Base-by-base conservation (phyloP, 2,888 invertebrate genomes). In the Biston betularia region DNA sequence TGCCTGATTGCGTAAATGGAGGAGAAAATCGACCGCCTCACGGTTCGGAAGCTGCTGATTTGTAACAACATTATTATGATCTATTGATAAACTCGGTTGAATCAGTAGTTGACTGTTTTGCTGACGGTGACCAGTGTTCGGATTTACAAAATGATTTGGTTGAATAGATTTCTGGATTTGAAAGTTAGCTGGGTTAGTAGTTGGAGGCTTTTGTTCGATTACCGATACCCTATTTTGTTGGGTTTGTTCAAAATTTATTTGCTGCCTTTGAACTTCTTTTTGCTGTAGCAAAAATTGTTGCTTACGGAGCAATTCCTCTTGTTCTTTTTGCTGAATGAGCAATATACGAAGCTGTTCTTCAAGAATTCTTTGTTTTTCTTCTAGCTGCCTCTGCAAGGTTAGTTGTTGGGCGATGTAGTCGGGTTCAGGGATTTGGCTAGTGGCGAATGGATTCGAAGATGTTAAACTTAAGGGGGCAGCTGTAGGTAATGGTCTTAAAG, bases 321-420 rank as follows among this genome's bases (percentile, higher is more conserved):
- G 96, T 77, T 96, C 96, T 62, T 94, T 92, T 74, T 96, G 96
- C 78, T 96, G 96, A 60, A 95, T 85, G 78, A 96, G 96, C 45
- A 97, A 85, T 65, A 95, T 89, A 11, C 94, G 94, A 56, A 97
- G 94, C 82, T 97, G 96, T 72, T 96, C 95, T 81, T 97, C 97
- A 14, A 97, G 84, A 44, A 95, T 88, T 68, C 94, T 94, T 79
- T 97, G 96, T 66, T 96, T 96, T 79, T 95, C 95, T 81, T 96
- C 95, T 34, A 96, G 80, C 75, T 94, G 93, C 72, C 87, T 92
- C 70, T 94, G 92, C 52, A 93, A 80, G 15, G 77, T 69, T 46
- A 92, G 74, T 71, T 94, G 94, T 68, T 92, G 90, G 65, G 75
- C 86, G 14, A 92, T 83, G 71, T 85, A 89, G 44, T 88, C 86